Evolutionary conservation across 2,888 invertebrate species (phyloP).

Genomic region (Aproaerema taeniolella): DNA sequence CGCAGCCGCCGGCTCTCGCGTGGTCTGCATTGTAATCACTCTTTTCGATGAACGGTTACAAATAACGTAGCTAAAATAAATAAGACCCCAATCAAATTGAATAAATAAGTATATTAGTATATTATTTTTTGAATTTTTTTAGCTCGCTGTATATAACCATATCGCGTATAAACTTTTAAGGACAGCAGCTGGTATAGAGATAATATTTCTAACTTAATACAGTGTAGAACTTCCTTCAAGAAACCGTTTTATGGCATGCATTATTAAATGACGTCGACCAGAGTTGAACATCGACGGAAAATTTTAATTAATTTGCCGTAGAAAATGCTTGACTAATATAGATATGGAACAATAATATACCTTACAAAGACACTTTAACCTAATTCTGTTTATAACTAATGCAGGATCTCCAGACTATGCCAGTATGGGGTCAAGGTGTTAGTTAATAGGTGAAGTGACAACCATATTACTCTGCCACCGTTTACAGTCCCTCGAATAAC

Average conservation of each 20-base stretch:
- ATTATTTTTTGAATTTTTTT: too few relatives aligned
- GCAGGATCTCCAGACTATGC: too few relatives aligned
- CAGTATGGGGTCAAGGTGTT: too few relatives aligned
- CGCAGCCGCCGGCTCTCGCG: slow-evolving; percentile 29
- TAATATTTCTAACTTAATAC: slow-evolving; percentile 10
- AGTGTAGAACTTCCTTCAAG: slow-evolving; percentile 23
- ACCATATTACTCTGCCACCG: too few relatives aligned
- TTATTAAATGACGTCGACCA: slow-evolving; percentile 41
- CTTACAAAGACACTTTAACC: slow-evolving; percentile 26
- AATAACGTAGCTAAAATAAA: too few relatives aligned
- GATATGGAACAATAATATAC: slow-evolving; percentile 7
- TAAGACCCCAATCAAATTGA: too few relatives aligned
- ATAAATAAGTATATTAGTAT: too few relatives aligned
- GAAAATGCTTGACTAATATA: slow-evolving; percentile 2
- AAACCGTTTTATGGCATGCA: slow-evolving; percentile 43
- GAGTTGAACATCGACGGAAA: slow-evolving; percentile 34
- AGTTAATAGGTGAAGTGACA: too few relatives aligned
- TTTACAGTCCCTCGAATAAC: neutral
- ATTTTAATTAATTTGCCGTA: slow-evolving; percentile 40
- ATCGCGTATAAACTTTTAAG: too few relatives aligned
- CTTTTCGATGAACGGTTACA: too few relatives aligned
- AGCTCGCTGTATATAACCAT: too few relatives aligned
- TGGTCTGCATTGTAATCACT: slow-evolving; percentile 26
- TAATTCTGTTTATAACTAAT: slow-evolving; percentile 45
- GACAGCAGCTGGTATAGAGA: too few relatives aligned